Conservation (phyloP, 2,113 vertebrate genomes). For the Apus apus region DNA sequence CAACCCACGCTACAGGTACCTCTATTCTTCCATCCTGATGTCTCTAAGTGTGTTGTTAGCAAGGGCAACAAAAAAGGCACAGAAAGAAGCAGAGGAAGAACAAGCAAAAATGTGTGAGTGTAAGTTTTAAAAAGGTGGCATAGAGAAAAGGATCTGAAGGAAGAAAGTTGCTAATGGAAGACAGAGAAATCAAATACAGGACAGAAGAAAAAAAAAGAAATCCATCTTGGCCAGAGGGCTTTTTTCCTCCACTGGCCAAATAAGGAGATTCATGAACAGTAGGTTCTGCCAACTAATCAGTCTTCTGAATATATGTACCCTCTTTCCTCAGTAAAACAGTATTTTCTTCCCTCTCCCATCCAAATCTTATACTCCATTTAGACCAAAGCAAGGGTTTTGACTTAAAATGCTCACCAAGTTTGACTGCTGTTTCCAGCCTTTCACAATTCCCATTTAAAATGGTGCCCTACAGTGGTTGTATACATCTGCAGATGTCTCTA, state of each 20-base stretch:
- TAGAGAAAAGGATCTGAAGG: not conserved
- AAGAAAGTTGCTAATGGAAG: not conserved
- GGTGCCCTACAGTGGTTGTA: not conserved
- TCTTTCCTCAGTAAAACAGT: not conserved
- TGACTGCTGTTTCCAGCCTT: not conserved
- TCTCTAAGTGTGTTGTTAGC: not conserved
- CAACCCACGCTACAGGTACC: not conserved
- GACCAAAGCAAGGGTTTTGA: not conserved
- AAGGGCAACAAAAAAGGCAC: not conserved
- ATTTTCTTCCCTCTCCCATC: not conserved
- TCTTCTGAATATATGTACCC: not conserved
- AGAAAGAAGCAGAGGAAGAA: not conserved
- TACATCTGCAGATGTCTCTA: not conserved
- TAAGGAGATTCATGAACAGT: not conserved
- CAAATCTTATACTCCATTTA: not conserved
- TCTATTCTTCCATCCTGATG: not conserved
- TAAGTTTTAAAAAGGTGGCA: not conserved
- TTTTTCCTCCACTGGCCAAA: not conserved
- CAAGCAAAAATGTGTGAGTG: not conserved
- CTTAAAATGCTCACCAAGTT: not conserved
- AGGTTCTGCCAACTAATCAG: not conserved
- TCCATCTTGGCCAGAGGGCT: not conserved
- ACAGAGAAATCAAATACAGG: not conserved
- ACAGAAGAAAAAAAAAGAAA: not conserved
- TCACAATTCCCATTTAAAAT: not conserved